These are phyloP conservation scores for Gymnoscopelus braueri DNA, from an alignment of 2,797 vertebrate species.

Conservation along the genomic window DNA sequence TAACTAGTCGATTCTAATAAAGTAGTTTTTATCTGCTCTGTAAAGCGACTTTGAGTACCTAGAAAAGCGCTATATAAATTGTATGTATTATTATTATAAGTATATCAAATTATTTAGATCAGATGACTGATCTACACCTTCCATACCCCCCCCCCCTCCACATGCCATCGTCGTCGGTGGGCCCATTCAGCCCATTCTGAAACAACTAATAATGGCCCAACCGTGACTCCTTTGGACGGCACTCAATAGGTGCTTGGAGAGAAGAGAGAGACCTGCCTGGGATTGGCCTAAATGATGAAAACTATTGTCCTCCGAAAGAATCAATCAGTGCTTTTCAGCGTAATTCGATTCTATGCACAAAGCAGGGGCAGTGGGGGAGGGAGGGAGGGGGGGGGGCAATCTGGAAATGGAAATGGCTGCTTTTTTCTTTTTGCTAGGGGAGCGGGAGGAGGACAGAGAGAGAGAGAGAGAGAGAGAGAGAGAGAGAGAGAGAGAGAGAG, in stretches of 20 bases:
- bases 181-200: conserved; percentile 53
- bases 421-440: conserved; percentile 43
- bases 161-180: no score
- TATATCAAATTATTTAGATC: no score
- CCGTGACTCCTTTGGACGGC: conserved; percentile 61
- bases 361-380: conserved; percentile 20
- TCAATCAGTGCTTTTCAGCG: conserved; percentile 81
- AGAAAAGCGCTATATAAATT: no score
- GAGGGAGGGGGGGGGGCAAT: conserved; percentile 73
- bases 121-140: no score
- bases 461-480: conserved; percentile 35
- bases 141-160: neutral
- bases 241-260: conserved; percentile 74
- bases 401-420: conserved; percentile 83
- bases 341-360: conserved; percentile 83
- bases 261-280: conserved; percentile 64
- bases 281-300: conserved; percentile 79
- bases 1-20: no score
- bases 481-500: conserved; percentile 41
- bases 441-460: conserved; percentile 28
- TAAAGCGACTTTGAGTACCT: no score
- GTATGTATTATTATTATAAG: no score
- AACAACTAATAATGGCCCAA: conserved; percentile 72
- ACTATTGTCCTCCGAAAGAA: conserved; percentile 81
- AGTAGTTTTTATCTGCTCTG: no score